phyloP scores from a whole-genome alignment of 2,888 invertebrate genomes.

The Trichacis sp. region DNA sequence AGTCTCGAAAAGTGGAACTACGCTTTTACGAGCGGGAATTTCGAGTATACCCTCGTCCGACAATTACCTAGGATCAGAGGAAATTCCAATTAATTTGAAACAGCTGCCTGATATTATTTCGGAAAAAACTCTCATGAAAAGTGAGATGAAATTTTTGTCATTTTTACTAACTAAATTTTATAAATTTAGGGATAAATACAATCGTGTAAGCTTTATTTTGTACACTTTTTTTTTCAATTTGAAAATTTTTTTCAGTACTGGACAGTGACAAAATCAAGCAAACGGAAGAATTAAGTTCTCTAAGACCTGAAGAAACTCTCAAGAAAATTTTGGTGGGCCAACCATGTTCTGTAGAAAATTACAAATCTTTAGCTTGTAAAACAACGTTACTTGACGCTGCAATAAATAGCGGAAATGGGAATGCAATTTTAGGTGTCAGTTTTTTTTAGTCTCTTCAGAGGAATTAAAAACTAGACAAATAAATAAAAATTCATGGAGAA shows the following conservation, averaged over 20 bases:
- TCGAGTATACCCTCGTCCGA: slow-evolving; percentile 56
- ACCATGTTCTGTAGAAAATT: slow-evolving; percentile 71
- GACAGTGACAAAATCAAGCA: slow-evolving; percentile 65
- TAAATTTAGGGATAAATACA: too few relatives aligned
- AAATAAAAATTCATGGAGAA: too few relatives aligned
- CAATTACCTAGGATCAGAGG: slow-evolving; percentile 50
- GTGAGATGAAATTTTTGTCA: too few relatives aligned
- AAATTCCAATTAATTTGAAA: slow-evolving; percentile 54
- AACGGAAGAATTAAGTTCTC: slow-evolving; percentile 52
- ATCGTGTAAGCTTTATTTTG: too few relatives aligned
- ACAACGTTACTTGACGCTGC: slow-evolving; percentile 79
- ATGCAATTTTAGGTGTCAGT: slow-evolving; percentile 78
- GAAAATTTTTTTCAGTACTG: slow-evolving; percentile 70
- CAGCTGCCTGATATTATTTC: slow-evolving; percentile 69
- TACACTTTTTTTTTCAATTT: too few relatives aligned
- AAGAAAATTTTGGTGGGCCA: slow-evolving; percentile 71
- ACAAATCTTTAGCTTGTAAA: slow-evolving; percentile 74
- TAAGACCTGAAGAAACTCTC: slow-evolving; percentile 70
- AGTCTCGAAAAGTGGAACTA: slow-evolving; percentile 66
- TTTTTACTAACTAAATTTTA: too few relatives aligned
- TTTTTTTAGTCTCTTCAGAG: too few relatives aligned
- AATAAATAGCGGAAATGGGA: slow-evolving; percentile 80
- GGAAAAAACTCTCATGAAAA: slow-evolving; percentile 62
- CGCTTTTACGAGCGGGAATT: slow-evolving; percentile 66
- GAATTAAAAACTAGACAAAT: slow-evolving; percentile 11